Percentiles rank a stretch among this genome's conserved stretches.
phyloP scores from a whole-genome alignment of 2,888 invertebrate genomes.

The Monochamus alternatus region DNA sequence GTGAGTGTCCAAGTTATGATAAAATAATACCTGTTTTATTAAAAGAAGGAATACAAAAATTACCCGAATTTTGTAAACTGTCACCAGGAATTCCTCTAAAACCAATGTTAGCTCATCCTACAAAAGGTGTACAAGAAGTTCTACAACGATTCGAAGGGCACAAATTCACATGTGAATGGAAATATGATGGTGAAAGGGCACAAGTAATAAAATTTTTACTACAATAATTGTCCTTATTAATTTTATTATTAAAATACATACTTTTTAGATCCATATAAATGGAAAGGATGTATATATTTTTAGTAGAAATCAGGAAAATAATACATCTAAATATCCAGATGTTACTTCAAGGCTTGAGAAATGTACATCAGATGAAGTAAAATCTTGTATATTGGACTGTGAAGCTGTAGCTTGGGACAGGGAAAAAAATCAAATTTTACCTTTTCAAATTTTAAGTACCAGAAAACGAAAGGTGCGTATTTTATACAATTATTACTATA shows the following conservation, averaged over 20 bases:
- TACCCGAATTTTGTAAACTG: constrained; percentile 88
- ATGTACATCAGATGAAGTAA: constrained; percentile 75
- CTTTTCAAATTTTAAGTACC: constrained; percentile 96
- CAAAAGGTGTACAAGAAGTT: constrained; percentile 93
- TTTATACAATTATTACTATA: background rate
- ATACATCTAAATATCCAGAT: constrained; percentile 97
- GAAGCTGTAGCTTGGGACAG: constrained; percentile 98
- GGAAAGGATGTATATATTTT: constrained; percentile 85
- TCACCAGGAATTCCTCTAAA: constrained; percentile 95
- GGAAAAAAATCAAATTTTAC: constrained; percentile 89
- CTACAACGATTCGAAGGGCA: constrained; percentile 81
- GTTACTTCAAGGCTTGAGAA: constrained; percentile 82
- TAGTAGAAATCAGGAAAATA: constrained; percentile 97
- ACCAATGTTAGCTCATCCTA: constrained; percentile 99
- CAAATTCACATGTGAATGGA: constrained; percentile 98
- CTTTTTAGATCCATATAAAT: constrained; percentile 81
- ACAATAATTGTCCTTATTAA: background rate
- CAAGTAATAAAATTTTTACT: constrained; percentile 75
- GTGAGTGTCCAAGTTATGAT: constrained; percentile 97
- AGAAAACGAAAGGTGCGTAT: constrained; percentile 91
- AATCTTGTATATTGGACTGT: constrained; percentile 93
- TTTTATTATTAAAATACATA: constrained; percentile 6
- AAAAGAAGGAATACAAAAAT: constrained; percentile 80
- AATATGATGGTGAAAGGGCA: constrained; percentile 99
- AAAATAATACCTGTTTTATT: constrained; percentile 86